Percentiles rank a stretch among this genome's conserved stretches.
These are phyloP conservation scores for Hydrochoerus hydrochaeris DNA, from an alignment of 2,113 vertebrate genomes.

Conservation along the genomic window DNA sequence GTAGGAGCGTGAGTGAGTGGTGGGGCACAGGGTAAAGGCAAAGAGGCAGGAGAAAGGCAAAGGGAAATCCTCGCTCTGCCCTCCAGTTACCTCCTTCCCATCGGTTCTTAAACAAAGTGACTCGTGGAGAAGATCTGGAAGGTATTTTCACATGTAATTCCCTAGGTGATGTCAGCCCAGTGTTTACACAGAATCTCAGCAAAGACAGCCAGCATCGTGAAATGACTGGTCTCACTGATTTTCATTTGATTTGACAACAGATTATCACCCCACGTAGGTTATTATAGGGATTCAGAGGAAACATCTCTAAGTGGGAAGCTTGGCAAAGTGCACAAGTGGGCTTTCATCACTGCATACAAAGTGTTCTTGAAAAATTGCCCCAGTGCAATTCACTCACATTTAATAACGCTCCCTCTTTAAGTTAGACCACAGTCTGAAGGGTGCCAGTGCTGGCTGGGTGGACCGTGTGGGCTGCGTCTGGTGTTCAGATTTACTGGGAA, in stretches of 20 bases:
- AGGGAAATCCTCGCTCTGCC: neutral
- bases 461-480: fast-evolving
- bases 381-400: neutral
- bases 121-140: fast-evolving
- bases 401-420: neutral
- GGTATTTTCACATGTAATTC: neutral
- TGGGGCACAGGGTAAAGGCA: no score
- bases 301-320: neutral
- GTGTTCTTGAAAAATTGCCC: neutral
- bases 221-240: neutral
- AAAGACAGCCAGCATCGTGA: neutral
- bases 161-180: neutral
- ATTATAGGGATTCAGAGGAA: neutral
- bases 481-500: neutral
- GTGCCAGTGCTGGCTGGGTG: neutral
- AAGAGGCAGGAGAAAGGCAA: neutral
- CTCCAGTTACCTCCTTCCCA: fast-evolving
- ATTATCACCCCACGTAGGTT: neutral
- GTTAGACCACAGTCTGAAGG: neutral
- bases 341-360: neutral
- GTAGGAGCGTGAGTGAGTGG: neutral
- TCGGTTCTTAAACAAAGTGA: neutral
- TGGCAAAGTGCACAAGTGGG: neutral
- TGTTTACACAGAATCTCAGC: neutral
- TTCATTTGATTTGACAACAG: neutral